A percentile compares a stretch with the other conserved stretches of the same genome.
Evolutionary conservation across 1,140 invertebrate species (phyloP).

Genomic region (Harlomillsia oculata): DNA sequence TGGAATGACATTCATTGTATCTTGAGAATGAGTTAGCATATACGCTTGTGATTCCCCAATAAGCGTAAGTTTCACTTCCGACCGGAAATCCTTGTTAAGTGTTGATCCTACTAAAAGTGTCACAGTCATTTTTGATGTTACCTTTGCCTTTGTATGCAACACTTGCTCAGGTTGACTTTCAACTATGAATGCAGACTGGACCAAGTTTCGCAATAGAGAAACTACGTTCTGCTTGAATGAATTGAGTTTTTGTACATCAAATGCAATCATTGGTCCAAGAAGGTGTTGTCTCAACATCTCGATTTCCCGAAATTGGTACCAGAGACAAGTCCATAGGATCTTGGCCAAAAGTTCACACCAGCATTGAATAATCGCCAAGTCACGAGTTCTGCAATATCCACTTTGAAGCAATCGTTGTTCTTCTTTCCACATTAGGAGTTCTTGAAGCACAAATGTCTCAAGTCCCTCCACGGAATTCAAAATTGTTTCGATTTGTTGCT

Average conservation of each 20-base stretch:
- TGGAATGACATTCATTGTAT: background rate
- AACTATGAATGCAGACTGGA: background rate
- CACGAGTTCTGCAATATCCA: background rate
- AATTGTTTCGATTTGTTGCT: too few species aligned
- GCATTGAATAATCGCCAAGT: background rate
- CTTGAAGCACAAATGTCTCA: background rate
- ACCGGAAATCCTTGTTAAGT: background rate
- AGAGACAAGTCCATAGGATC: background rate
- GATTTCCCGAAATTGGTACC: background rate
- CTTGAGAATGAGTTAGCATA: background rate
- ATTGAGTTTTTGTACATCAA: background rate
- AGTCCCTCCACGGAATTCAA: too few species aligned
- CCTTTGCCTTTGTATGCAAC: constrained; percentile 5
- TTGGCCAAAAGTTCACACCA: background rate
- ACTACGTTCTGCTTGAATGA: background rate
- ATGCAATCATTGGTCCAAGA: background rate
- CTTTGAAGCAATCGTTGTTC: background rate
- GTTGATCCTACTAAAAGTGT: background rate
- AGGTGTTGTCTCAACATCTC: background rate
- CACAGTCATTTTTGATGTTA: background rate
- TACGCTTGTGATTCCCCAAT: constrained; percentile 9
- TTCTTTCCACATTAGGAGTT: background rate
- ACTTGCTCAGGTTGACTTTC: constrained; percentile 1
- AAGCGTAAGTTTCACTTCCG: background rate
- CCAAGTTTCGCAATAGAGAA: background rate